A percentile compares a stretch with the other conserved stretches of the same genome.
Evolutionary conservation across 2,797 vertebrate genomes (phyloP).

Genomic region (Peromyscus eremicus): DNA sequence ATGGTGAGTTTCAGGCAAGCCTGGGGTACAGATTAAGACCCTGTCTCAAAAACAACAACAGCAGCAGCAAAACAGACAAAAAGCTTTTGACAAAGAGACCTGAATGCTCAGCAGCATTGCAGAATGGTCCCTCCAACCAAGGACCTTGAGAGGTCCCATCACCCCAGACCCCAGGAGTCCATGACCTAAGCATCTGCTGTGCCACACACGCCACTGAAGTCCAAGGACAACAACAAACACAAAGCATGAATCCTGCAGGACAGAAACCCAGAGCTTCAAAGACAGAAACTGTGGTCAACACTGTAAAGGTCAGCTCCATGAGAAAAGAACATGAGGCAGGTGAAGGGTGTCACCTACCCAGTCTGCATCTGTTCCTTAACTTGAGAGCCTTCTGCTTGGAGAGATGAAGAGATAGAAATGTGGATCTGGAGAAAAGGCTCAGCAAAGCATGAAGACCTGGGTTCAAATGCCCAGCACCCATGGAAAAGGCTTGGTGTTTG

Average conservation of each 20-base stretch:
- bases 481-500: neutral
- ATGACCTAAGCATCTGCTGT: neutral
- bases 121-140: neutral
- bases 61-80: neutral
- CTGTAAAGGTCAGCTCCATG: too few relatives aligned
- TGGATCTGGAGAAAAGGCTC: neutral
- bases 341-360: neutral
- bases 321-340: neutral
- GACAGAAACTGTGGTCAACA: neutral
- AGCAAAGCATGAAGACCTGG: neutral
- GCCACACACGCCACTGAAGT: neutral
- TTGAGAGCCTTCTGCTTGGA: neutral
- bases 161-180: neutral
- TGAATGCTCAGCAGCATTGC: neutral
- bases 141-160: neutral
- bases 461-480: neutral
- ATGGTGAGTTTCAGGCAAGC: neutral
- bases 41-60: neutral
- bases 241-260: neutral
- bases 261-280: neutral
- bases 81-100: neutral
- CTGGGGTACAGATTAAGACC: neutral
- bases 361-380: neutral
- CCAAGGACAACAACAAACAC: neutral
- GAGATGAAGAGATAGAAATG: neutral